Percentiles rank a stretch among this genome's conserved stretches.
Conservation (phyloP, 2,888 invertebrate genomes). For the Melipona beecheii region DNA sequence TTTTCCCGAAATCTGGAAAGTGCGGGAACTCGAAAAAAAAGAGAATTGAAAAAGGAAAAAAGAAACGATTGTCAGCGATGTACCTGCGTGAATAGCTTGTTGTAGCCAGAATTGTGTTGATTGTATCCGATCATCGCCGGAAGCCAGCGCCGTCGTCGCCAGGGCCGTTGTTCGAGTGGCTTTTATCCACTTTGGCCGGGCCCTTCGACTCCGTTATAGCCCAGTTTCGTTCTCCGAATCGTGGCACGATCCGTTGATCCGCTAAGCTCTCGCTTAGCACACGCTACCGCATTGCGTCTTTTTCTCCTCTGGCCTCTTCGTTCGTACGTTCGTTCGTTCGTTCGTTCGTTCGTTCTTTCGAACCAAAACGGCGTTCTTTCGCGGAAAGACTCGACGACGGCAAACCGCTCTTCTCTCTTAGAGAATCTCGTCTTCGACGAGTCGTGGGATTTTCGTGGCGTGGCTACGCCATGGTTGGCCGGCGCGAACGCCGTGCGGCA, state of each 20-base stretch:
- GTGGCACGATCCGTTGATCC: constrained; percentile 45
- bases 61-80: constrained; percentile 41
- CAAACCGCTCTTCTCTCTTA: too few relatives aligned
- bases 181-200: constrained; percentile 48
- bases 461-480: constrained; percentile 66
- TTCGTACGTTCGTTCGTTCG: background rate
- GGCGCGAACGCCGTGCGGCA: constrained; percentile 43
- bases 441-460: constrained; percentile 12
- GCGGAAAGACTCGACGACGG: too few relatives aligned
- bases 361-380: background rate
- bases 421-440: too few relatives aligned
- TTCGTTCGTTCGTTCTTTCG: background rate
- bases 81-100: constrained; percentile 94
- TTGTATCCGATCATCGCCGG: constrained; percentile 90
- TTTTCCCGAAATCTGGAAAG: too few relatives aligned
- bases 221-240: constrained; percentile 38
- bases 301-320: constrained; percentile 13
- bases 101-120: constrained; percentile 91
- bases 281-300: constrained; percentile 75
- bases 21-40: too few relatives aligned
- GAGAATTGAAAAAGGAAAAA: background rate
- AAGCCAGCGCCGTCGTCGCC: constrained; percentile 71
- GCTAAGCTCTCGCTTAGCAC: constrained; percentile 62
- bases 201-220: constrained; percentile 35
- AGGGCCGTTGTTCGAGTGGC: constrained; percentile 67